Base-by-base conservation (phyloP, 2,797 vertebrate species). In the Morus bassanus region DNA sequence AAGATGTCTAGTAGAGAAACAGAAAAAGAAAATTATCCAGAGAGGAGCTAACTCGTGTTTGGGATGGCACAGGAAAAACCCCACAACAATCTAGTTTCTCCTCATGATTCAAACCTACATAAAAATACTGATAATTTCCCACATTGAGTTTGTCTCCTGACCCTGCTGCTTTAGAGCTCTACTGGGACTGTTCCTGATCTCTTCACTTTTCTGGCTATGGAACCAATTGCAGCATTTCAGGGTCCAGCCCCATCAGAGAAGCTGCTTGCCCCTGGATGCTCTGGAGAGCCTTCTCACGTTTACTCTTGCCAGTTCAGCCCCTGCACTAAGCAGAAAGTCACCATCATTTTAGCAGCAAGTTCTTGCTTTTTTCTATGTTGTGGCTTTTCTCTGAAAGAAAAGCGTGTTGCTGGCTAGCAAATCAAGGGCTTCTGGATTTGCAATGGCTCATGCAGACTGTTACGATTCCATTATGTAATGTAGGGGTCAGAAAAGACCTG, bases 81-180 rank as follows among this genome's bases (percentile, higher is more conserved):
- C 3, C 17, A 45, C 31, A n/a, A 17, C 13, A 25, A 25, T 46
- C 17, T 91, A 18, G 6, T 88, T 75, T 78, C 22, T 74, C 18
- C 8, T 75, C n/a, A 19, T 51, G 13, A n/a, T 61, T 68, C 48
- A 60, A 53, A 84, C 13, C 3, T 0, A 30, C 0, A 0, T 13
- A 11, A 75, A 85, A 60, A 33, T 18, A 54, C 28, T 63, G 9
- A 31, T 37, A 13, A 5, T 50, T 80, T 68, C 69, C 68, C 82
- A 6, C 12, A 13, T 2, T 25, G 25, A 50, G 23, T 48, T 86
- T 5, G 1, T 4, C 8, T 50, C 18, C 46, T 23, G 18, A 61
- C 10, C 8, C 31, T 81, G 19, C 7, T 63, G 21, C 77, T 50
- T 19, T 12, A 31, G 50, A 68, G 16, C 30, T 54, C 30, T 70